These are phyloP conservation scores for Atopsyche davidsoni DNA, from an alignment of 1,140 invertebrate species.

Conservation along the genomic window DNA sequence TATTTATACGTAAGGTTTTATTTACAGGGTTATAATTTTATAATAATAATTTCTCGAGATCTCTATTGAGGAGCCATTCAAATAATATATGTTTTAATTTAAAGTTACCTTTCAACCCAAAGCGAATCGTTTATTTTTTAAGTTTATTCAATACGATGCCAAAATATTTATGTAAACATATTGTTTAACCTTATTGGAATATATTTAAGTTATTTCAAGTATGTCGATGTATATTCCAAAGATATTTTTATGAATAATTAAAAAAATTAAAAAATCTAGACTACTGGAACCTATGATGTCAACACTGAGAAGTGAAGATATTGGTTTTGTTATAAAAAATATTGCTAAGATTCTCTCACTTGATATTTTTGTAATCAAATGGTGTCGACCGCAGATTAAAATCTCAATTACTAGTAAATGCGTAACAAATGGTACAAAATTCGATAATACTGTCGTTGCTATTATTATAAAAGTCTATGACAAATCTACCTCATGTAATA, in stretches of 20 bases:
- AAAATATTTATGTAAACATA: too few relatives aligned
- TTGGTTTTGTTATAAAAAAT: not conserved
- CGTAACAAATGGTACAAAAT: conserved; percentile 29
- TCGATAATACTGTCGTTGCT: conserved; percentile 22
- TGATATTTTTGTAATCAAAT: too few relatives aligned
- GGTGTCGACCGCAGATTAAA: too few relatives aligned
- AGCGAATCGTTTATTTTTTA: conserved; percentile 6
- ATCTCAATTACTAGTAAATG: too few relatives aligned
- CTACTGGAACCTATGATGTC: conserved; percentile 3
- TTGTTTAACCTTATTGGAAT: not conserved
- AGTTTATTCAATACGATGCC: conserved; percentile 1
- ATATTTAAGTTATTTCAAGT: too few relatives aligned
- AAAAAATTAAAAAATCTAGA: not conserved
- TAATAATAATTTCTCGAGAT: too few relatives aligned
- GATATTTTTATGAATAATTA: conserved; percentile 8
- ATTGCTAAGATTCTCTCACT: not conserved
- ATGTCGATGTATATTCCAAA: too few relatives aligned
- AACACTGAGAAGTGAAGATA: not conserved
- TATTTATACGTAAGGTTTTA: conserved; percentile 10
- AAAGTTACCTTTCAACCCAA: too few relatives aligned
- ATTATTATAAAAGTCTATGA: conserved; percentile 4
- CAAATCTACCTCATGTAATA: conserved; percentile 22
- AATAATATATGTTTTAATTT: too few relatives aligned
- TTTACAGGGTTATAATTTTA: conserved; percentile 20
- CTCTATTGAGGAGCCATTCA: too few relatives aligned